Evolutionary conservation across 2,797 vertebrate species (phyloP).

Genomic region (Orestias chungarensis): DNA sequence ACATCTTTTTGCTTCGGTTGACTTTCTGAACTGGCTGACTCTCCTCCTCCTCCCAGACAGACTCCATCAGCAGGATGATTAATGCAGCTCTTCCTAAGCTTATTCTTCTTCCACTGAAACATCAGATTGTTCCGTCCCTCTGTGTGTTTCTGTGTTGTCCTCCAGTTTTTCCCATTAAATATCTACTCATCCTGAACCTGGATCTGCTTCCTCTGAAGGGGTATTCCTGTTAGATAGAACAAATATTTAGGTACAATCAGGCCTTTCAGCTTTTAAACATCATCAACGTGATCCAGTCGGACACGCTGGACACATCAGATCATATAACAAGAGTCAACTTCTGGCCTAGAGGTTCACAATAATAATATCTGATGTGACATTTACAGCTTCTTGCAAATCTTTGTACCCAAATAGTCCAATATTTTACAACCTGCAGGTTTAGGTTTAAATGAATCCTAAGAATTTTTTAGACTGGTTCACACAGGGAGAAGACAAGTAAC

Average conservation of each 20-base stretch:
- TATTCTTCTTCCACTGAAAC: not conserved
- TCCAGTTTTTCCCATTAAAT: not conserved
- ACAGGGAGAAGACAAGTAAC: too few relatives aligned
- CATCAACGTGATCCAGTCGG: too few relatives aligned
- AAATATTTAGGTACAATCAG: not conserved
- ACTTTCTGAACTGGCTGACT: not conserved
- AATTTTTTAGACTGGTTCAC: too few relatives aligned
- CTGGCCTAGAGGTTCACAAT: too few relatives aligned
- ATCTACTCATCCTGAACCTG: not conserved
- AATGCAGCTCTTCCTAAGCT: not conserved
- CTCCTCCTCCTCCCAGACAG: not conserved
- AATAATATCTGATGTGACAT: too few relatives aligned
- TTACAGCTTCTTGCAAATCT: too few relatives aligned
- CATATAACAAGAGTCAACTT: too few relatives aligned
- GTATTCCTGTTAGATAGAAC: not conserved
- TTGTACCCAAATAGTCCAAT: too few relatives aligned
- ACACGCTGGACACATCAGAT: too few relatives aligned
- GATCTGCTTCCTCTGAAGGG: not conserved
- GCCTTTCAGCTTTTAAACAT: too few relatives aligned
- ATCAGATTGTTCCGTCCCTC: not conserved
- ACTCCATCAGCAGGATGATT: not conserved
- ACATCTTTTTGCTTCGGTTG: not conserved
- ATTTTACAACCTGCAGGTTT: too few relatives aligned
- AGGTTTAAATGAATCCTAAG: too few relatives aligned
- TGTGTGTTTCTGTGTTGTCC: not conserved